These are phyloP conservation scores for Leptopilina myrica DNA, from an alignment of 2,888 invertebrate genomes.

Conservation along the genomic window DNA sequence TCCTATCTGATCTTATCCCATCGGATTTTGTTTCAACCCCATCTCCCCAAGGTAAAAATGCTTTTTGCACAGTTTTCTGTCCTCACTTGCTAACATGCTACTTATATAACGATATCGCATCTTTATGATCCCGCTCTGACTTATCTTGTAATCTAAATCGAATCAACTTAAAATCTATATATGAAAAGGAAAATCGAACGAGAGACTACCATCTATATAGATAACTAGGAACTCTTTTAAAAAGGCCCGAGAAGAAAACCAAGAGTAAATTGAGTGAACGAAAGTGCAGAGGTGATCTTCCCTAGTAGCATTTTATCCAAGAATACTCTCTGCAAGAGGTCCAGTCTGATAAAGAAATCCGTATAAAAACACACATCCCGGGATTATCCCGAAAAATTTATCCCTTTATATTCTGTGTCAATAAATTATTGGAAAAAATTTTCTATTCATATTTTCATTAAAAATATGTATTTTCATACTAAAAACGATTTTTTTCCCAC, in stretches of 20 bases:
- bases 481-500: too few relatives aligned
- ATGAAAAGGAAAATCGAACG: conserved; percentile 5
- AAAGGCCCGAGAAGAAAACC: not conserved
- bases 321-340: not conserved
- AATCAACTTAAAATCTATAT: conserved; percentile 25
- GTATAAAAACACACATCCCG: conserved; percentile 18
- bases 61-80: conserved; percentile 4
- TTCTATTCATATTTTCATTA: too few relatives aligned
- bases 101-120: conserved; percentile 22
- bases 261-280: conserved; percentile 23
- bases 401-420: not conserved
- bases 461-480: too few relatives aligned
- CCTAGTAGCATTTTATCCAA: conserved; percentile 1
- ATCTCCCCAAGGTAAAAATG: not conserved
- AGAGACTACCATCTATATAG: not conserved
- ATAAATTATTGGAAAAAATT: not conserved
- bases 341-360: conserved; percentile 26
- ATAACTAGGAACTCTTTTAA: not conserved
- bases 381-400: conserved; percentile 8
- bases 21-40: conserved; percentile 30
- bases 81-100: conserved; percentile 13
- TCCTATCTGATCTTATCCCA: conserved; percentile 48
- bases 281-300: conserved; percentile 28
- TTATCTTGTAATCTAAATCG: conserved; percentile 23
- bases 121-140: conserved; percentile 22